phyloP scores from a whole-genome alignment of 2,113 vertebrate species.

The Herpailurus yagouaroundi region DNA sequence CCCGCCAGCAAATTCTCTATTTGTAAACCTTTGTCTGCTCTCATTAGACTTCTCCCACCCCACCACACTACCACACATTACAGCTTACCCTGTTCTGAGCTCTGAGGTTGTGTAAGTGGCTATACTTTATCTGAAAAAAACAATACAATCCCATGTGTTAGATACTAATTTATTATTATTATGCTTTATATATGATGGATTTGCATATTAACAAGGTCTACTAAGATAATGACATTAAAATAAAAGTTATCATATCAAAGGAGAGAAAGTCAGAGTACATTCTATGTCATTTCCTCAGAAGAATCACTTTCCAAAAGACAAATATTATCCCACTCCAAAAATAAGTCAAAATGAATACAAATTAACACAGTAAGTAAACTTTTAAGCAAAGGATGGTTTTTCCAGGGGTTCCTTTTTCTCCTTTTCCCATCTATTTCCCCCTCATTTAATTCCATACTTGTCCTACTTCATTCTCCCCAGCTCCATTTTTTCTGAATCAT shows the following conservation, averaged over 20 bases:
- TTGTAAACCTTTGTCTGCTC: neutral
- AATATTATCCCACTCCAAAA: neutral
- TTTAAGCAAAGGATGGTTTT: neutral
- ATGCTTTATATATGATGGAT: neutral
- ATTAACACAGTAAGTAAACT: neutral
- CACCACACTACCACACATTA: neutral
- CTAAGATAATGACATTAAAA: neutral
- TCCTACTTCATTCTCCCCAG: neutral
- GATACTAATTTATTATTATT: neutral
- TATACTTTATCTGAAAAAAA: neutral
- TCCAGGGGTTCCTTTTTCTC: neutral
- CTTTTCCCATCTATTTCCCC: neutral
- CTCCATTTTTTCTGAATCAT: conserved; percentile 35
- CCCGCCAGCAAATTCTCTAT: neutral
- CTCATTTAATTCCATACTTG: neutral
- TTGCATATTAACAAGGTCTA: neutral
- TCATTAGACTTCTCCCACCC: neutral
- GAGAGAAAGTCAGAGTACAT: neutral
- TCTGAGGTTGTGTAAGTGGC: neutral
- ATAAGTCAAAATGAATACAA: neutral
- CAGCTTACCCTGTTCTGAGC: neutral
- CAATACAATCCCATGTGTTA: neutral
- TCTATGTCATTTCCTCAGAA: neutral
- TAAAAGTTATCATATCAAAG: neutral
- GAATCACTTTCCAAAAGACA: neutral